Base-by-base conservation (phyloP, 1,140 invertebrate species). In the Anagrus nilaparvatae region DNA sequence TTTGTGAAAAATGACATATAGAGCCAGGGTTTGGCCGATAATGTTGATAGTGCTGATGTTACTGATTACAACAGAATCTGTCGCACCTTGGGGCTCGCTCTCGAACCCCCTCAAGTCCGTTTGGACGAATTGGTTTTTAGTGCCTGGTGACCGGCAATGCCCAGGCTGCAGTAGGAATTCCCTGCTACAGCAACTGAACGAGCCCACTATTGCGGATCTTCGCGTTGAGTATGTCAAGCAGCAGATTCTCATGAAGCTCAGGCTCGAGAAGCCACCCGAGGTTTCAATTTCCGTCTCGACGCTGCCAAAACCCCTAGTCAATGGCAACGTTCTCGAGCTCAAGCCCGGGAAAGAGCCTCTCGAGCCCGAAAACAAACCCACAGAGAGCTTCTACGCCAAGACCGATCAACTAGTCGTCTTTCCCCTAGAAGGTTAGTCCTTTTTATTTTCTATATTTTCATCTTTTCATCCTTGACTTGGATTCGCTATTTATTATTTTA, bases 351-450 rank as follows among this genome's bases (percentile, higher is more conserved):
- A n/a, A n/a, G 54, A 56, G 25, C 55, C 58, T 1, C 52, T 58
- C 21, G 61, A 61, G 19, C 56, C 58, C 17, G 60, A 67, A 48
- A 64, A 54, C 46, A 38, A 38, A 31, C 60, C 63, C 0, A 58
- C 49, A 0, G 82, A 86, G 52, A 82, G 84, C 48, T 86, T 82
- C 50, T 86, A 84, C 49, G 82, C 80, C 5, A 76, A 82, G 52
- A 85, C 82, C 5, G 82, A 82, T 46, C 81, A 84, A 64, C 78
- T 84, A 43, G 79, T 86, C 24, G 75, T 87, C 20, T 82, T 86
- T 48, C 78, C 82, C 3, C 74, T 77, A 53, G 73, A 81, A 76
- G 81, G 82, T 85, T 58, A 53, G 32, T 23, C n/a, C 19, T 20
- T 35, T 16, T 28, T 18, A 14, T 43, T 35, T 35, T 43, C 28